Base-by-base conservation (phyloP, 2,113 vertebrate species). In the Psophia crepitans region DNA sequence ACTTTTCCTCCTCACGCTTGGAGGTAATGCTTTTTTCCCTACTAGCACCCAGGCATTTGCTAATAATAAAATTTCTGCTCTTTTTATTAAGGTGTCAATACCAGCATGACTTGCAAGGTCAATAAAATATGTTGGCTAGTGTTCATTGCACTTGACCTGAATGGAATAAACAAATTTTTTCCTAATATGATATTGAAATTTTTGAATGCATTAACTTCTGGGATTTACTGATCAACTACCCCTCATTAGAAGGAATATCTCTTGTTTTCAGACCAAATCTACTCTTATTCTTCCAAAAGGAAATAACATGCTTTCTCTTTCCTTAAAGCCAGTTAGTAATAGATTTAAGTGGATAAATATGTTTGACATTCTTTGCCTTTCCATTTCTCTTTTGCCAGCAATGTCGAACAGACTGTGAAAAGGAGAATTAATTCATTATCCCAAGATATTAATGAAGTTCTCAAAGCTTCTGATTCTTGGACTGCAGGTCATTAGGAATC, bases 341-440 rank as follows among this genome's bases (percentile, higher is more conserved):
- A 92, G 71, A 78, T 87, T 87, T 86, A 66, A 87, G 39, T 77
- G 68, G 48, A 92, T 94, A 92, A 81, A 56, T 87, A 33, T 46
- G 89, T 87, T 90, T 89, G 61, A 61, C 65, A 44, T 69, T 64
- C 57, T 84, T 89, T 79, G 73, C 20, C 53, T 89, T 91, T 91
- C 69, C 81, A 68, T 91, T 84, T 89, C 44, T n/a, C 61, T 76
- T 91, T 91, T 58, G 43, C 44, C 51, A 90, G 35, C 60, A 84
- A 35, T 84, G 60, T 56, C 73, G 78, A 94, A 89, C 17, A 75
- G 86, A 75, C 51, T 71, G 24, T 89, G 92, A 92, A 95, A 91
- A 90, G 41, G 44, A 84, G n/a, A 95, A 96, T 95, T 79, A 93
- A 92, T 85, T 93, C 27, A 87, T 95, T 96, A 89, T 87, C 77